Conservation (phyloP, 2,888 invertebrate species). For the Brachypalpus laphriformis region DNA sequence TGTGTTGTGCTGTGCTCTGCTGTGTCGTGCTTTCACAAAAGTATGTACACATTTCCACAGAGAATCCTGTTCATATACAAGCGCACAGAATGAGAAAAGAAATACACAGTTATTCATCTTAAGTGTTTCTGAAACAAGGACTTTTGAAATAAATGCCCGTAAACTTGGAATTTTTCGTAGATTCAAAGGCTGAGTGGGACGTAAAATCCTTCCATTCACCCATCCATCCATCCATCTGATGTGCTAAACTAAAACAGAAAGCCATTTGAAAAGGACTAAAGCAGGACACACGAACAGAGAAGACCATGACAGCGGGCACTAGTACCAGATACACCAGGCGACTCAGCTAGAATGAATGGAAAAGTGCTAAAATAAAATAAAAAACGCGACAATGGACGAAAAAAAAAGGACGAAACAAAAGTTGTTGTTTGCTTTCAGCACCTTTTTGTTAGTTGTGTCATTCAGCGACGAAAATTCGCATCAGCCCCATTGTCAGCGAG, state of each 20-base stretch:
- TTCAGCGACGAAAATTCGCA: slow-evolving; percentile 57
- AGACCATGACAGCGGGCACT: slow-evolving; percentile 14
- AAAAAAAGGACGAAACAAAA: slow-evolving; percentile 17
- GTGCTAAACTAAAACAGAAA: slow-evolving; percentile 58
- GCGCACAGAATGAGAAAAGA: slow-evolving; percentile 17
- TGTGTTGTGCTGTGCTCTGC: background rate
- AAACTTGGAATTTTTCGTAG: slow-evolving; percentile 60
- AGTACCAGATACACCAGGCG: background rate
- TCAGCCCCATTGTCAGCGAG: slow-evolving; percentile 58
- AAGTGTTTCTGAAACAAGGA: slow-evolving; percentile 63
- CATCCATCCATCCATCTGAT: slow-evolving; percentile 52
- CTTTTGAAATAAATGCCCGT: slow-evolving; percentile 68
- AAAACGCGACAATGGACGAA: slow-evolving; percentile 25
- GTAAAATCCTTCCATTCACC: slow-evolving; percentile 24
- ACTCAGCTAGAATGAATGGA: slow-evolving; percentile 20
- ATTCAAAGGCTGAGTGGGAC: slow-evolving; percentile 37
- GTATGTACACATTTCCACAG: background rate
- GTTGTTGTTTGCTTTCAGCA: slow-evolving; percentile 58
- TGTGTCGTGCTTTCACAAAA: background rate
- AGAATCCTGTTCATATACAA: background rate
- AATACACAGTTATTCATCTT: slow-evolving; percentile 60
- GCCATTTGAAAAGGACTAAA: slow-evolving; percentile 58
- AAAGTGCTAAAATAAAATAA: slow-evolving; percentile 14
- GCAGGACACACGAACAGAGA: slow-evolving; percentile 48
- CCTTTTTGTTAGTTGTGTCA: slow-evolving; percentile 65